Evolutionary conservation across 2,888 invertebrate genomes (phyloP).

Genomic region (Leucozona laternaria): DNA sequence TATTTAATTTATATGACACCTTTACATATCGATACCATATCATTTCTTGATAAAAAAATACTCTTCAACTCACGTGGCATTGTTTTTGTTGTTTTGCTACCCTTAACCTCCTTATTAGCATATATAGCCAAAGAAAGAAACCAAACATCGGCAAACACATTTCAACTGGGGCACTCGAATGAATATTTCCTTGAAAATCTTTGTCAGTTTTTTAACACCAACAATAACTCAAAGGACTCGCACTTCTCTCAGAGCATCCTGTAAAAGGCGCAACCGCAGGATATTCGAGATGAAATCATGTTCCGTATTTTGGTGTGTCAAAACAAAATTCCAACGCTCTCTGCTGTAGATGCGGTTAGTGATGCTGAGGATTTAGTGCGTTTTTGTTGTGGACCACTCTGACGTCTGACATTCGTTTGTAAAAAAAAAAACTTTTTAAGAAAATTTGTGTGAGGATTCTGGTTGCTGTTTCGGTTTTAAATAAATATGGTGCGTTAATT

Average conservation of each 20-base stretch:
- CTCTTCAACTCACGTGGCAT: slow-evolving; percentile 28
- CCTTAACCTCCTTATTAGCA: slow-evolving; percentile 68
- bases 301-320: slow-evolving; percentile 57
- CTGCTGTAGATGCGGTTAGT: slow-evolving; percentile 49
- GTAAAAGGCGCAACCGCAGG: slow-evolving; percentile 54
- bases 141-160: slow-evolving; percentile 10
- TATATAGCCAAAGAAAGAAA: slow-evolving; percentile 25
- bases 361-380: slow-evolving; percentile 57
- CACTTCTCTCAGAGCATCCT: slow-evolving; percentile 42
- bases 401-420: slow-evolving; percentile 17
- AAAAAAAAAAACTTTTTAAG: slow-evolving; percentile 3
- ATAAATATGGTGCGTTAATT: slow-evolving; percentile 46
- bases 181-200: slow-evolving; percentile 37
- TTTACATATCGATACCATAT: neutral
- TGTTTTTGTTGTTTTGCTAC: slow-evolving; percentile 41
- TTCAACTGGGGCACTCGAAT: slow-evolving; percentile 35
- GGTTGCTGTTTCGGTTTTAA: neutral
- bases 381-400: slow-evolving; percentile 57
- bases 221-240: slow-evolving; percentile 1
- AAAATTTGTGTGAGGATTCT: slow-evolving; percentile 5
- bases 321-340: slow-evolving; percentile 66
- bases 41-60: neutral
- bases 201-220: slow-evolving; percentile 15
- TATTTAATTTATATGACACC: neutral
- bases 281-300: slow-evolving; percentile 44